Base-by-base conservation (phyloP, 2,797 vertebrate genomes). In the Cryptoprocta ferox region DNA sequence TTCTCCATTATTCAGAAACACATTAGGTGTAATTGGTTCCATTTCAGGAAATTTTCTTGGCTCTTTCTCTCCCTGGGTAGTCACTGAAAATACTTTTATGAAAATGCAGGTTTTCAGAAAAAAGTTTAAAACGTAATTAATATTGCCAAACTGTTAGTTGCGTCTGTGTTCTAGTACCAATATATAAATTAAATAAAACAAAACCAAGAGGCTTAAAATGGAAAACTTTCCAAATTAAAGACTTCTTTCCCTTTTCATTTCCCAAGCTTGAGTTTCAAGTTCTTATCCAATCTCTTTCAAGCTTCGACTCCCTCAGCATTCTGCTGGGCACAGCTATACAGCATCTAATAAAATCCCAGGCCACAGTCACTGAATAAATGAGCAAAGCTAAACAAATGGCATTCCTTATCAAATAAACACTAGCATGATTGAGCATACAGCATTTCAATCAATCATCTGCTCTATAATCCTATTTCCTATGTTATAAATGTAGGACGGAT, bases 321-420 rank as follows among this genome's bases (percentile, higher is more conserved):
- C 75, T 92, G 39, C 37, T 95, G 80, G 32, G 81, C 66, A 94
- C 10, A 93, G 88, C 37, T 90, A 97, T 50, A 93, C 0, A 83
- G 81, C 37, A 88, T 78, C 91, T 97, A 97, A 97, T 95, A 96
- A 96, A 98, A 97, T 97, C 96, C 56, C 18, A 96, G 79, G 91
- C 87, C 87, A 96, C 28, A 75, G 92, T 94, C 78, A 95, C 78
- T 81, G 66, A 97, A 96, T 93, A 97, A 98, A 95, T 87, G 90
- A 97, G 56, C 37, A 85, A 96, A 96, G 61, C 76, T 94, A 95
- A 97, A 97, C 53, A 97, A 98, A 95, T 94, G 85, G 63, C 56
- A 94, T 96, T 95, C 65, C 82, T 98, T 97, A 96, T 97, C 92
- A 97, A 97, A 97, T 92, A 97, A 97, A 97, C 95, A 97, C 84